Evolutionary conservation across 2,888 invertebrate species (phyloP).

Genomic region (Ormyrus pomaceus): DNA sequence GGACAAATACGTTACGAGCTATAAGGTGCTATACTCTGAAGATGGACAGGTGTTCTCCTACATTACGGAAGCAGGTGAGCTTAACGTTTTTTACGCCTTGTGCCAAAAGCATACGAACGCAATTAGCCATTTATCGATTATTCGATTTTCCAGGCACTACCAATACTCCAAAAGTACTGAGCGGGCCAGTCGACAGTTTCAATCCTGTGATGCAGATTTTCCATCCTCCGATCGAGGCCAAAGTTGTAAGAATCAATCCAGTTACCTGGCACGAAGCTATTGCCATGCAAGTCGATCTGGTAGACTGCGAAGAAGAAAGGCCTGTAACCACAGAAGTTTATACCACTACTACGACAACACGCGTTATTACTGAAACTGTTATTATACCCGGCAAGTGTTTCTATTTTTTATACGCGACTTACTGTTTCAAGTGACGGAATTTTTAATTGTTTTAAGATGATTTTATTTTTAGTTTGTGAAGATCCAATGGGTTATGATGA

Average conservation of each 20-base stretch:
- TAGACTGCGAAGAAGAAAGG: constrained; percentile 80
- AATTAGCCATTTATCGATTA: neutral
- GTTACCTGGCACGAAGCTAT: constrained; percentile 84
- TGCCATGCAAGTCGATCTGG: constrained; percentile 85
- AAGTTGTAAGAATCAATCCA: constrained; percentile 84
- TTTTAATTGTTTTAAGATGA: neutral
- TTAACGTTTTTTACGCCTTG: neutral
- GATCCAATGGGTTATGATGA: constrained; percentile 86
- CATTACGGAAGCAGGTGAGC: constrained; percentile 67
- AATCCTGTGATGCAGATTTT: constrained; percentile 81
- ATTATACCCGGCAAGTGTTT: constrained; percentile 57
- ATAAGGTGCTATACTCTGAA: constrained; percentile 84
- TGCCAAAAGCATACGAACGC: too few relatives aligned
- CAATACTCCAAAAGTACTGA: constrained; percentile 80
- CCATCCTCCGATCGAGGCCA: constrained; percentile 83
- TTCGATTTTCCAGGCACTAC: constrained; percentile 63
- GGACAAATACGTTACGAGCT: constrained; percentile 85
- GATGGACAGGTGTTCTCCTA: constrained; percentile 81
- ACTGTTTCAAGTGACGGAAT: too few relatives aligned
- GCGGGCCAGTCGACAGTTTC: constrained; percentile 84
- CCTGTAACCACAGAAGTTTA: neutral
- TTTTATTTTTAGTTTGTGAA: constrained; percentile 77
- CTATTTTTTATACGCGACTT: neutral
- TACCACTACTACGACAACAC: constrained; percentile 5
- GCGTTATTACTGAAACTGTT: constrained; percentile 46